Percentiles rank a stretch among this genome's conserved stretches.
Conservation (phyloP, 2,113 vertebrate species). For the Pygoscelis antarcticus region DNA sequence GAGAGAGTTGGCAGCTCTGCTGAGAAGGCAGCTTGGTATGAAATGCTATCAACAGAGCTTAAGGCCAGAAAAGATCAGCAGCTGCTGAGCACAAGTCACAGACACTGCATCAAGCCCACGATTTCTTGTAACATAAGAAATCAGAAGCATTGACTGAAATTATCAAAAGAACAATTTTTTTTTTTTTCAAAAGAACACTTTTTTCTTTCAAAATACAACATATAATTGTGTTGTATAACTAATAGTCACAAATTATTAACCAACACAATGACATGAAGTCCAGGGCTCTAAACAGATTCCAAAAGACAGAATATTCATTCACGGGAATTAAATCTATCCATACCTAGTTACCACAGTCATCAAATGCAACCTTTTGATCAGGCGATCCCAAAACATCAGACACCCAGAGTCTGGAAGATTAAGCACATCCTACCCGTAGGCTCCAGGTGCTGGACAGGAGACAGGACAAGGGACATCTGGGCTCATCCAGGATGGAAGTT, state of each 20-base stretch:
- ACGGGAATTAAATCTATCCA: neutral
- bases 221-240: too few relatives aligned
- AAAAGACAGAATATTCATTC: neutral
- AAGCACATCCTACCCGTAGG: neutral
- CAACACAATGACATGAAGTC: rapidly evolving
- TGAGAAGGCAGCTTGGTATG: neutral
- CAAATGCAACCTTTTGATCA: neutral
- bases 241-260: neutral
- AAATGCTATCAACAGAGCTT: neutral
- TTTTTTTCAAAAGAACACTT: rapidly evolving
- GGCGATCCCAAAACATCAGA: neutral
- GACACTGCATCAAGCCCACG: neutral
- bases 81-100: neutral
- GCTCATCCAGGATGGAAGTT: neutral
- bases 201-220: neutral
- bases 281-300: neutral
- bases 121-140: neutral
- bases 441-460: neutral
- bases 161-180: neutral
- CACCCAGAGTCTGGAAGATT: neutral
- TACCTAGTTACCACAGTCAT: too few relatives aligned
- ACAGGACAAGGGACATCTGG: neutral
- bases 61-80: neutral
- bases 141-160: neutral
- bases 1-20: neutral